Conservation (phyloP, 1,140 invertebrate genomes). For the Solenopsis invicta region DNA sequence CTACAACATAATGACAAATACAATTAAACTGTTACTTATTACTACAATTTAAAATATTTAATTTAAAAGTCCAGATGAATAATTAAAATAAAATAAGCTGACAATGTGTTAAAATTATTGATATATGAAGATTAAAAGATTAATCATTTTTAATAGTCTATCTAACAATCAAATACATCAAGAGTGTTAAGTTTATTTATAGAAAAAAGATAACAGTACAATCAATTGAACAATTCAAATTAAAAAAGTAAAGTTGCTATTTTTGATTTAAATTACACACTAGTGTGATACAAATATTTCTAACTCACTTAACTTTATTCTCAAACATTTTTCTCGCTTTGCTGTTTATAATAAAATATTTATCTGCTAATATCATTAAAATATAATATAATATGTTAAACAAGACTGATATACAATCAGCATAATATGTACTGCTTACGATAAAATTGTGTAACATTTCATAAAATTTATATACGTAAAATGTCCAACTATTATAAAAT, state of each 20-base stretch:
- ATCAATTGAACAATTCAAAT: conserved; percentile 6
- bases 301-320: background rate
- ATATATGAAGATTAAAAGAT: background rate
- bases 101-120: background rate
- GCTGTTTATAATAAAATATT: conserved; percentile 10
- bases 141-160: conserved; percentile 17
- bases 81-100: conserved; percentile 1
- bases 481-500: conserved; percentile 8
- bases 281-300: background rate
- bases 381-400: conserved; percentile 24
- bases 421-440: background rate
- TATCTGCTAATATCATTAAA: conserved; percentile 18
- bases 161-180: background rate
- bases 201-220: background rate
- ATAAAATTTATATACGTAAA: conserved; percentile 39
- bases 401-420: background rate
- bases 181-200: background rate
- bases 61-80: background rate
- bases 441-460: conserved; percentile 1
- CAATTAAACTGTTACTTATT: background rate
- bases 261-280: conserved; percentile 19
- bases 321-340: background rate
- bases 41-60: background rate
- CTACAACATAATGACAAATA: background rate
- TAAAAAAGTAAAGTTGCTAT: conserved; percentile 50